Percentiles rank a stretch among this genome's conserved stretches.
These are phyloP conservation scores for Malthinus seriepunctatus DNA, from an alignment of 2,888 invertebrate species.

Conservation along the genomic window DNA sequence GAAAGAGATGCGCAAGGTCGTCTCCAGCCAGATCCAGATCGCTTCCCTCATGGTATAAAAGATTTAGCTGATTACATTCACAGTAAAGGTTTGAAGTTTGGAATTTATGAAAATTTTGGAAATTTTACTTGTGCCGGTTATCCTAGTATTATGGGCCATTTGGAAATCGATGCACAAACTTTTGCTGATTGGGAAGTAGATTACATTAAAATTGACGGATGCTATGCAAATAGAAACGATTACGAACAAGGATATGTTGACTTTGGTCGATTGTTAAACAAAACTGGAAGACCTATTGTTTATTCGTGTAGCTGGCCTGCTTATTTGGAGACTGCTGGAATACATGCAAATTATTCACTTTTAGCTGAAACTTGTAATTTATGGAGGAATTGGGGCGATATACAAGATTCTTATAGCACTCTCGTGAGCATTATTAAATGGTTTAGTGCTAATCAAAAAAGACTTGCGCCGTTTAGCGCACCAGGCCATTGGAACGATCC, in stretches of 20 bases:
- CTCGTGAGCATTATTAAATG: slow-evolving; percentile 61
- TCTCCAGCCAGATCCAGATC: slow-evolving; percentile 59
- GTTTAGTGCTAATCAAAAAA: slow-evolving; percentile 63
- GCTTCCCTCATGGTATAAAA: slow-evolving; percentile 67
- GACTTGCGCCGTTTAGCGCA: slow-evolving; percentile 59
- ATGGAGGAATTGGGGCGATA: slow-evolving; percentile 68
- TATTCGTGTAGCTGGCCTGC: slow-evolving; percentile 83
- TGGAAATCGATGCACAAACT: slow-evolving; percentile 66
- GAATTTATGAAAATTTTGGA: slow-evolving; percentile 78
- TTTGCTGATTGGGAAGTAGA: slow-evolving; percentile 77
- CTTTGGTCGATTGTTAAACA: slow-evolving; percentile 67
- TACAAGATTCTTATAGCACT: slow-evolving; percentile 64
- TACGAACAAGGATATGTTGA: slow-evolving; percentile 60
- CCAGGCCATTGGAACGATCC: slow-evolving; percentile 73
- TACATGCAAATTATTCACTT: slow-evolving; percentile 60
- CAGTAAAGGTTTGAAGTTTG: slow-evolving; percentile 69
- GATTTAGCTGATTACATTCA: slow-evolving; percentile 67
- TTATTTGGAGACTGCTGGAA: slow-evolving; percentile 66
- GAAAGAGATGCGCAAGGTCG: slow-evolving; percentile 55
- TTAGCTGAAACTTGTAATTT: slow-evolving; percentile 63
- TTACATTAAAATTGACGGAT: slow-evolving; percentile 77
- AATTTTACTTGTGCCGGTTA: slow-evolving; percentile 72
- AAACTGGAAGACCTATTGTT: slow-evolving; percentile 70
- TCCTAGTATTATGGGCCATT: slow-evolving; percentile 67
- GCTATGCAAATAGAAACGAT: slow-evolving; percentile 57